phyloP scores from a whole-genome alignment of 2,888 invertebrate genomes.

The Encarsia formosa region DNA sequence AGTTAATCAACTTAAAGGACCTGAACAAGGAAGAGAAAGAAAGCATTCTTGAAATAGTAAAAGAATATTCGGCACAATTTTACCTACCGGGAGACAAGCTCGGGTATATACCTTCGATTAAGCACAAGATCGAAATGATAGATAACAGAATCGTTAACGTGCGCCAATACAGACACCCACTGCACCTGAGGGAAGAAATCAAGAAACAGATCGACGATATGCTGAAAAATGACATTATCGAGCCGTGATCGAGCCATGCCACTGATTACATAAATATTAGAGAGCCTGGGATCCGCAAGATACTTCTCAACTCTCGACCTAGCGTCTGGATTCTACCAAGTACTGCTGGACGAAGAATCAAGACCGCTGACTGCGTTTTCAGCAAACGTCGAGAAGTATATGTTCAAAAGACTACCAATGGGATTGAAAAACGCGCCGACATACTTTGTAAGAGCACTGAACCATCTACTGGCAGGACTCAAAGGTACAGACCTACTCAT shows the following conservation, averaged over 20 bases:
- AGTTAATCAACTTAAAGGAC: no score
- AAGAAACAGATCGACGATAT: background rate
- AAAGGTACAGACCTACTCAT: background rate
- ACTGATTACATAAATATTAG: background rate
- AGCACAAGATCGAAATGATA: no score
- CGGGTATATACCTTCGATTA: no score
- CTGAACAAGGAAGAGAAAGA: no score
- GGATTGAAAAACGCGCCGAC: background rate
- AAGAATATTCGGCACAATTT: no score
- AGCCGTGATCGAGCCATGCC: background rate
- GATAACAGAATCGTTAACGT: no score
- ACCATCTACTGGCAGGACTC: background rate
- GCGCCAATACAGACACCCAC: background rate
- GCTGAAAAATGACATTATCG: background rate
- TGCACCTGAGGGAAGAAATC: background rate
- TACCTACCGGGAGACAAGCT: no score
- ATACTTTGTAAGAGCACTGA: background rate
- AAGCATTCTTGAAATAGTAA: no score
- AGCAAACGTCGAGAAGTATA: background rate
- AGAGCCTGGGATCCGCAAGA: background rate
- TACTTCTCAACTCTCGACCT: background rate
- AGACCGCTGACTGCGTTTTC: background rate
- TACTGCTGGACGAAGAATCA: background rate
- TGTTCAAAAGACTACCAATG: background rate
- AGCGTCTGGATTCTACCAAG: background rate